Percentiles rank a stretch among this genome's conserved stretches.
Evolutionary conservation across 2,888 invertebrate species (phyloP).

Genomic region (Tubulanus polymorphus): DNA sequence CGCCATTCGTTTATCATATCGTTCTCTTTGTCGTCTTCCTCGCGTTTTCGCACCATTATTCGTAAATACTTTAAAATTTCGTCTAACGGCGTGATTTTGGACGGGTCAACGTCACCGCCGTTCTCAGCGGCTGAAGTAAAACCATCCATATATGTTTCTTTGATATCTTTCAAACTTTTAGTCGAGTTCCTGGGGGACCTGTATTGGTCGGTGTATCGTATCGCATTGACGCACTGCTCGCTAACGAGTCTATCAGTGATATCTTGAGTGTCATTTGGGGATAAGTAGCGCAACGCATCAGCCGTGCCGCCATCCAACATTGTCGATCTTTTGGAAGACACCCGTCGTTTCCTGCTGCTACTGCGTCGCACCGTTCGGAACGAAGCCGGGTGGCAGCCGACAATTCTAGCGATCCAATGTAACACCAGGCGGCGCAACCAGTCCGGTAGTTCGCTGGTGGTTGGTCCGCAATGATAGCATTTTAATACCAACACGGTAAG

Average conservation of each 20-base stretch:
- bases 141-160: not conserved
- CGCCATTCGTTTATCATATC: not conserved
- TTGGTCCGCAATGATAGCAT: conserved; percentile 28
- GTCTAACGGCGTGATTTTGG: not conserved
- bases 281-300: not conserved
- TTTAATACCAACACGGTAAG: conserved; percentile 31
- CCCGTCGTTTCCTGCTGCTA: not conserved
- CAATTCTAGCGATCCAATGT: conserved; percentile 14
- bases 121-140: too few relatives aligned
- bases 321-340: not conserved
- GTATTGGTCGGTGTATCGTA: not conserved
- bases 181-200: not conserved
- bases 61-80: not conserved
- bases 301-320: not conserved
- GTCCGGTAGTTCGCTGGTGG: conserved; percentile 24
- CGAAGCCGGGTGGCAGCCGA: conserved; percentile 14
- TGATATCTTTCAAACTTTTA: not conserved
- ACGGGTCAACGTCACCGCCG: not conserved
- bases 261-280: not conserved
- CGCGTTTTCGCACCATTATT: not conserved
- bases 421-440: conserved; percentile 25
- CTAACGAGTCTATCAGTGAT: not conserved
- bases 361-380: too few relatives aligned
- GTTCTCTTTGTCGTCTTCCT: not conserved
- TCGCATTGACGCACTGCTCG: not conserved